Percentiles rank a stretch among this genome's conserved stretches.
phyloP scores from a whole-genome alignment of 2,113 vertebrate genomes.

The Crotalus viridis region DNA sequence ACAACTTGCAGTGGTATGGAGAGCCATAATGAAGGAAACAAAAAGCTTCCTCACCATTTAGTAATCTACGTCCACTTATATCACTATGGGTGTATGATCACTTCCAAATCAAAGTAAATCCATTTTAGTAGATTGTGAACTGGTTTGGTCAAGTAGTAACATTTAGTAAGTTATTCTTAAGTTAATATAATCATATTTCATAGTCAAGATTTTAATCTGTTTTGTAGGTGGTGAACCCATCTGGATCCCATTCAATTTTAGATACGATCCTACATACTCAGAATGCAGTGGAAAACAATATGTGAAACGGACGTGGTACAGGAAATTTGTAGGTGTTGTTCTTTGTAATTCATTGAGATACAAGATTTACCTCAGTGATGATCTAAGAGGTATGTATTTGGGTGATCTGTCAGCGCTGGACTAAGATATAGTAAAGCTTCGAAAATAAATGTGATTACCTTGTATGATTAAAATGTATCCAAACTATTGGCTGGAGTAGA shows the following conservation, averaged over 20 bases:
- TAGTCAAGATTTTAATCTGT: not conserved
- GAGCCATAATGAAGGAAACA: not conserved
- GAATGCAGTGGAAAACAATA: slow-evolving; percentile 93
- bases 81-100: no score
- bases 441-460: no score
- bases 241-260: slow-evolving; percentile 94
- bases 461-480: not conserved
- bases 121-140: not conserved
- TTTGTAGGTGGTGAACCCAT: slow-evolving; percentile 92
- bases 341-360: slow-evolving; percentile 97
- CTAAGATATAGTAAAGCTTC: not conserved
- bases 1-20: not conserved
- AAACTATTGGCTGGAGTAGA: not conserved
- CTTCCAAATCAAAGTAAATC: not conserved
- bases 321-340: slow-evolving; percentile 94
- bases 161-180: not conserved
- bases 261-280: slow-evolving; percentile 85
- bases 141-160: not conserved
- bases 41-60: not conserved
- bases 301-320: slow-evolving; percentile 96
- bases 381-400: slow-evolving; percentile 83
- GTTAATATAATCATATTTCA: not conserved
- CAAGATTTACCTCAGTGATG: slow-evolving; percentile 97
- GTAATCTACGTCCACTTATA: not conserved
- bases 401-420: not conserved